Percentiles rank a stretch among this genome's conserved stretches.
These are phyloP conservation scores for Malacoctenus gilli DNA, from an alignment of 2,797 vertebrate genomes.

Conservation along the genomic window DNA sequence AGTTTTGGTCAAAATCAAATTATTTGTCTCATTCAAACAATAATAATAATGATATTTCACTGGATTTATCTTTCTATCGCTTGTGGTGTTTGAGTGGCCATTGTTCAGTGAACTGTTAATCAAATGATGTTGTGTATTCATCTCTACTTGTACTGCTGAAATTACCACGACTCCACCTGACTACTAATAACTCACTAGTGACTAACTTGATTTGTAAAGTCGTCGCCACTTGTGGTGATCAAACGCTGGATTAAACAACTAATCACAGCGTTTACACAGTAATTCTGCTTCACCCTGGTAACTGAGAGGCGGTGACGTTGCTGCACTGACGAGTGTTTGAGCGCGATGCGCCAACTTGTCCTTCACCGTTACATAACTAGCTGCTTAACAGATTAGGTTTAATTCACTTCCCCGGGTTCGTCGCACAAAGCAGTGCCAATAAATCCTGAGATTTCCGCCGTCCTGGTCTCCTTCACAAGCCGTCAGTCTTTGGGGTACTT, in stretches of 20 bases:
- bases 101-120: not conserved
- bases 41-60: constrained; percentile 1
- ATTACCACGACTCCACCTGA: not conserved
- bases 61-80: not conserved
- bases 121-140: too few species aligned
- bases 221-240: not conserved
- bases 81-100: not conserved
- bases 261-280: too few species aligned
- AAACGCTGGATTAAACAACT: not conserved
- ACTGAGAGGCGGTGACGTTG: not conserved
- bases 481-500: constrained; percentile 55
- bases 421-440: constrained; percentile 15
- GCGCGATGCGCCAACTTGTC: not conserved
- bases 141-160: too few species aligned
- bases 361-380: not conserved
- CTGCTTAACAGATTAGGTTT: not conserved
- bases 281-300: not conserved
- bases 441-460: constrained; percentile 13
- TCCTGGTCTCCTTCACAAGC: constrained; percentile 35
- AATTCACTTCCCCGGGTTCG: constrained; percentile 6
- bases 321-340: not conserved
- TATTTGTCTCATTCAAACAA: constrained; percentile 19
- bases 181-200: not conserved
- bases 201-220: not conserved
- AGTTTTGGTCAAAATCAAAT: constrained; percentile 38